A percentile compares a stretch with the other conserved stretches of the same genome.
These are phyloP conservation scores for Lacerta agilis DNA, from an alignment of 2,797 vertebrate genomes.

Conservation along the genomic window DNA sequence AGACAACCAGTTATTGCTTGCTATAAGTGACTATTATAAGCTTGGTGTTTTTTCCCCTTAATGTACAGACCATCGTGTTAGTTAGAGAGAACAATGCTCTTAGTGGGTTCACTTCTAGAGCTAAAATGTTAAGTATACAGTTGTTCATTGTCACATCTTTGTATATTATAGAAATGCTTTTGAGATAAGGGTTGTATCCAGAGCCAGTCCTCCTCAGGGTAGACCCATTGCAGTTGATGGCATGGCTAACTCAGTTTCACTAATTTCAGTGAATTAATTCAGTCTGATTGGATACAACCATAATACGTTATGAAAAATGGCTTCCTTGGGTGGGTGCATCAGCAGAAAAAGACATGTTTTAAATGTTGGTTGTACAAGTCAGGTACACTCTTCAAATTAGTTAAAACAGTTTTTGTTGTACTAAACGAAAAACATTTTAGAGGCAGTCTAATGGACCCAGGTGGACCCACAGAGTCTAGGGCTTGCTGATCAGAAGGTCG, in stretches of 20 bases:
- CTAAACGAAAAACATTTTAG: neutral
- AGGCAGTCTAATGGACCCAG: too few species aligned
- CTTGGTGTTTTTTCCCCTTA: neutral
- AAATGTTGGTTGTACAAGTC: neutral
- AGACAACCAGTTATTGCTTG: neutral
- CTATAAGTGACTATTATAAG: neutral
- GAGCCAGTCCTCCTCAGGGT: too few species aligned
- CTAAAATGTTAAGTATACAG: neutral
- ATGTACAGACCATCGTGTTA: neutral
- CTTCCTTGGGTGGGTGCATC: neutral
- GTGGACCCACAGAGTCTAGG: too few species aligned
- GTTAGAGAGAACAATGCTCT: too few species aligned
- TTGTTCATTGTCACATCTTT: too few species aligned
- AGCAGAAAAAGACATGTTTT: neutral
- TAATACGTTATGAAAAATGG: neutral
- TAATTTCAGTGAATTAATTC: too few species aligned
- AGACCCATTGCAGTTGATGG: too few species aligned
- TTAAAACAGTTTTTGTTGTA: neutral
- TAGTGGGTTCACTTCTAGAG: too few species aligned
- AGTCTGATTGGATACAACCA: neutral
- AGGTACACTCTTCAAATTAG: neutral
- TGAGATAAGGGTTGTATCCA: too few species aligned
- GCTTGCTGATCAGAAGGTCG: too few species aligned
- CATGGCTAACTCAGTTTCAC: too few species aligned
- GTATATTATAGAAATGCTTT: too few species aligned